Evolutionary conservation across 1,140 invertebrate species (phyloP).

Genomic region (Stratiolaelaps scimitus): DNA sequence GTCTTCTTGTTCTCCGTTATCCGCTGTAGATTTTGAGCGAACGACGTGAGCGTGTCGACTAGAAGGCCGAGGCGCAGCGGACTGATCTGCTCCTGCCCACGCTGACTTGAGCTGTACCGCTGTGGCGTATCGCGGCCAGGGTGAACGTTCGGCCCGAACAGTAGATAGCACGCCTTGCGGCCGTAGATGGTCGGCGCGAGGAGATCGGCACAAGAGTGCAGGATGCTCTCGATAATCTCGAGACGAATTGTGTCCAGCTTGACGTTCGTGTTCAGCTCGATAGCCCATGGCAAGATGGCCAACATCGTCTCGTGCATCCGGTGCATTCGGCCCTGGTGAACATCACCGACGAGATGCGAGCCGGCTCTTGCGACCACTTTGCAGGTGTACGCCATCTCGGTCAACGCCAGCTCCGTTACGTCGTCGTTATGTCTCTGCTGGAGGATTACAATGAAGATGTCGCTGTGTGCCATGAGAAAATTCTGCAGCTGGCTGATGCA

Average conservation of each 20-base stretch:
- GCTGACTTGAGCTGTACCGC: too few species aligned
- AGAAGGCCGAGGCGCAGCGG: conserved; percentile 17
- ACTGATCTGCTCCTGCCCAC: too few species aligned
- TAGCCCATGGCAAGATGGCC: conserved; percentile 12
- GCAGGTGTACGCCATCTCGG: conserved; percentile 10
- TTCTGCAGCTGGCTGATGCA: conserved; percentile 12
- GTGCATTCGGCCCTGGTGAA: conserved; percentile 19
- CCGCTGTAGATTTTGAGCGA: conserved; percentile 2
- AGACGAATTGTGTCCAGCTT: not conserved
- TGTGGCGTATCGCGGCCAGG: too few species aligned
- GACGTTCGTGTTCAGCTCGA: not conserved
- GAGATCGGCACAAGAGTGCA: conserved; percentile 6
- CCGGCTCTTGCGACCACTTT: conserved; percentile 13
- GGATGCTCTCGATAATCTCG: conserved; percentile 11
- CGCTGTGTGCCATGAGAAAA: conserved; percentile 21
- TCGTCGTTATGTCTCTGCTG: conserved; percentile 16
- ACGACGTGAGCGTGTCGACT: not conserved
- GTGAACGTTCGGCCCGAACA: not conserved
- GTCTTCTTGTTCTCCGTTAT: not conserved
- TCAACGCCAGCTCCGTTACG: not conserved
- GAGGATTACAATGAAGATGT: conserved; percentile 12
- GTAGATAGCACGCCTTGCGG: conserved; percentile 18
- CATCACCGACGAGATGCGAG: not conserved
- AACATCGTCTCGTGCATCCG: conserved; percentile 16
- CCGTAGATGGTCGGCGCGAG: conserved; percentile 14